Evolutionary conservation across 2,797 vertebrate genomes (phyloP), one percentile per base, ranked within the genome.

Genomic region (Antennarius maculatus): DNA sequence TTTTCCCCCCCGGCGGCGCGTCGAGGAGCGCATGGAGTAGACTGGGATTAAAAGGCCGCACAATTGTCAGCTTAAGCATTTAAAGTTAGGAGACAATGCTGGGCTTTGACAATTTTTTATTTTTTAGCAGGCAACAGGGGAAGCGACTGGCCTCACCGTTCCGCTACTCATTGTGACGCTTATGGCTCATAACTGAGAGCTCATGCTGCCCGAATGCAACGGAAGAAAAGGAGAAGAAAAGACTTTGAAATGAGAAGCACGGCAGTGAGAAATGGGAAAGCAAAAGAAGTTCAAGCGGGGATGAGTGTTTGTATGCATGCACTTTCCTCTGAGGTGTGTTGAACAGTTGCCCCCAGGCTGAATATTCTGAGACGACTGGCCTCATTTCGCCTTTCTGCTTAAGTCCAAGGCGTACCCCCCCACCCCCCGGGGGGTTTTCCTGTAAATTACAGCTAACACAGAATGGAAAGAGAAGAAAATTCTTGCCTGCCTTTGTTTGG

Each of bases 381-480:
- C 42, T 69, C 27, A n/a, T 34, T 77, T 60, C 71, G 37, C 53
- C 59, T 76, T 55, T 60, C 47, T 71, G 54, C 42, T 34, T 46
- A 49, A 66, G 45, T 69, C 28, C 7, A 27, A 57, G 39, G 68
- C 46, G 69, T 34, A 42, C 82, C 53, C 56, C 62, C 31, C 31
- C 31, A 34, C 31, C 31, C 31, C 31, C 3, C 1, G 31, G 31
- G 7, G 58, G 71, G 56, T 60, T 41, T 68, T 81, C 48, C 69
- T 77, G 55, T 59, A 77, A 70, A 83, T 85, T 77, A 80, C 63
- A 75, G 67, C 56, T 61, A 64, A 73, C 64, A 69, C 62, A 56
- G 56, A 67, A 43, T 53, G 43, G 58, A 37, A 65, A 71, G 61
- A 9, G 23, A 49, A 57, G 55, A 50, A 17, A 63, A 43, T 23